These are phyloP conservation scores for Pogonus chalceus DNA, from an alignment of 1,140 invertebrate genomes.

Conservation along the genomic window DNA sequence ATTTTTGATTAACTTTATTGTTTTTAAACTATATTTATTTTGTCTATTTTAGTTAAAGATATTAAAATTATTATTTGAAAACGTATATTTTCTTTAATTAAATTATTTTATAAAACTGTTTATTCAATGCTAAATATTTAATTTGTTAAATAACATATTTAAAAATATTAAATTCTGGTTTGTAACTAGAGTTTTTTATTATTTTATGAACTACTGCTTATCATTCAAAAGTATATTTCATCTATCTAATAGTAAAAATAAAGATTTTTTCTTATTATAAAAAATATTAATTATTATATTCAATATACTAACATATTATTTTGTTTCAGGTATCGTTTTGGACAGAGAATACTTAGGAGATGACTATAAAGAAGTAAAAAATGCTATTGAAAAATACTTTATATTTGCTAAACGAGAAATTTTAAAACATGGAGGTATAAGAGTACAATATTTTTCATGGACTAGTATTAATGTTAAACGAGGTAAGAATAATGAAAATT, in stretches of 20 bases:
- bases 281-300: conserved; percentile 4
- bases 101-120: neutral
- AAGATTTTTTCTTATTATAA: conserved; percentile 6
- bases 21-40: too few relatives aligned
- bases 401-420: conserved; percentile 47
- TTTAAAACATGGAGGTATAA: conserved; percentile 50
- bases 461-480: conserved; percentile 49
- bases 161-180: conserved; percentile 23
- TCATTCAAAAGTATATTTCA: neutral
- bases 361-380: conserved; percentile 43
- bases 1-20: too few relatives aligned
- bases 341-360: conserved; percentile 48
- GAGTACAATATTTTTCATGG: conserved; percentile 52
- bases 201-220: conserved; percentile 10
- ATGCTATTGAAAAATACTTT: conserved; percentile 48
- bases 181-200: conserved; percentile 31
- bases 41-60: too few relatives aligned
- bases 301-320: conserved; percentile 2
- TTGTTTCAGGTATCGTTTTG: conserved; percentile 45
- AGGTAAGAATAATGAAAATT: conserved; percentile 38
- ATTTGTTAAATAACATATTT: conserved; percentile 1
- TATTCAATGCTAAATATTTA: neutral
- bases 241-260: neutral
- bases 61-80: too few relatives aligned
- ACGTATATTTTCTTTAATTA: too few relatives aligned